Base-by-base conservation (phyloP, 2,797 vertebrate species). In the Hydrolagus colliei region DNA sequence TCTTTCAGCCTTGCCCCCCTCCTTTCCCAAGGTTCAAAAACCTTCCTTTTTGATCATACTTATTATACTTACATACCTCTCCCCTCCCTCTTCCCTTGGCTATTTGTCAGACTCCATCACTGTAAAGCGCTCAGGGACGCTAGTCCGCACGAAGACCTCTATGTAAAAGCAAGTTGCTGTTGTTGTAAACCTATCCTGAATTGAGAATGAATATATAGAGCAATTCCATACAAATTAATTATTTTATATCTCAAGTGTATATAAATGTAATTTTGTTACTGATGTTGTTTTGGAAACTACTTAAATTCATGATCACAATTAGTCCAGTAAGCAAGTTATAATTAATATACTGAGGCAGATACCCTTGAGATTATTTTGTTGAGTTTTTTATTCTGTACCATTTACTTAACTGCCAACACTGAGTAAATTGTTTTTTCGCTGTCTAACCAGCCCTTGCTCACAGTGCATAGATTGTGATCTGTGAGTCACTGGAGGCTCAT, bases 401-500 rank as follows among this genome's bases (percentile, higher is more conserved):
- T 10, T 67, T 80, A 65, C 63, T 80, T 65, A 80, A 80, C 78
- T 80, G 35, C 62, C 62, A 9, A 8, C 62, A 2, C 67, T 27
- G 18, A 80, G 22, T 80, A 80, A 80, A 67, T 67, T 80, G 77
- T 27, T 12, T 67, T 80, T 61, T 32, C 5, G 13, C 78, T 67
- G 67, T 22, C 14, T 22, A 65, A 27, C 62, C 61, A 67, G 78
- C 59, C 67, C 62, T 63, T 27, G 18, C 65, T 80, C 61, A 27
- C 78, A 67, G 78, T 63, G 32, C 62, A 32, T 65, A 80, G 78
- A 67, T 80, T 67, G 78, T 63, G 67, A 80, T 80, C 78, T 80
- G 78, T 67, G 78, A 80, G 61, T 80, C 78, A 80, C 62, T 80
- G 78, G 62, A 80, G 78, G 18, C 78, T 80, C 78, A 80, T 80